These are phyloP conservation scores for Coecobrya sp. DNA, from an alignment of 2,888 invertebrate genomes.

Conservation along the genomic window DNA sequence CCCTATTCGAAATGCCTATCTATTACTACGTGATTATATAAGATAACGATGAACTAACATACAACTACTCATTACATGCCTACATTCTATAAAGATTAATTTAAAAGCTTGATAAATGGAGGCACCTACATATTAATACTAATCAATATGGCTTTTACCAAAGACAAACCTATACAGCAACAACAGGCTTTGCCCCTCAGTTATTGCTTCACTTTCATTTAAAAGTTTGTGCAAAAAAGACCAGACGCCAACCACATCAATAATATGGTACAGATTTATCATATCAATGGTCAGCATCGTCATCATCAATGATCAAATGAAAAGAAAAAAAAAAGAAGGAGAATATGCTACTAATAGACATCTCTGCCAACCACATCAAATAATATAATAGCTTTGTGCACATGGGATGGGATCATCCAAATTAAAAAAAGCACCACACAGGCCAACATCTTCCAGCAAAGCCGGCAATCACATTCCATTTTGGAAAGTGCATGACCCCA, in stretches of 20 bases:
- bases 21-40: too few relatives aligned
- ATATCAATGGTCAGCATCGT: neutral
- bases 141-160: neutral
- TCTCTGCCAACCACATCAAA: neutral
- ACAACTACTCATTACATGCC: too few relatives aligned
- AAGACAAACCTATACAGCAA: neutral
- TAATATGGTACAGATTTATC: neutral
- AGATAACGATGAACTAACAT: too few relatives aligned
- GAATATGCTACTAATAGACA: neutral
- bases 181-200: neutral
- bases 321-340: neutral
- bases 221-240: constrained; percentile 26
- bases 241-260: constrained; percentile 12
- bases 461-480: constrained; percentile 15
- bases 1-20: neutral
- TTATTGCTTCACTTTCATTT: constrained; percentile 1
- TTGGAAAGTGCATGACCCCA: constrained; percentile 32
- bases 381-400: neutral
- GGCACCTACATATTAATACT: too few relatives aligned
- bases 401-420: constrained; percentile 25
- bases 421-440: neutral
- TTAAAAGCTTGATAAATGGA: too few relatives aligned
- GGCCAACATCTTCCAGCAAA: neutral
- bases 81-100: too few relatives aligned
- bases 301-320: neutral